Evolutionary conservation across 1,140 invertebrate genomes (phyloP).

Genomic region (Eueides isabella): DNA sequence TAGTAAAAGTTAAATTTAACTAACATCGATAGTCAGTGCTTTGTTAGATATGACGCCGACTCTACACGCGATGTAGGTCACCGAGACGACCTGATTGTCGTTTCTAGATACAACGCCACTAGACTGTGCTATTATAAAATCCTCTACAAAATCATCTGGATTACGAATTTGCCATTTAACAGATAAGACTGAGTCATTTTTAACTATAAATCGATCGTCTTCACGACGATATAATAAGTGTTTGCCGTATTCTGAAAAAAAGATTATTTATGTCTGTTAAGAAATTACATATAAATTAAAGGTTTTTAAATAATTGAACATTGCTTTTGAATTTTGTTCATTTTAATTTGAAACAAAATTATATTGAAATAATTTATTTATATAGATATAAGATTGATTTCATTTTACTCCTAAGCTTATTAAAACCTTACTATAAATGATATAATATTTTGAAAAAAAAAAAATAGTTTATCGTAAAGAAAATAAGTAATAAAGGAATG

Average conservation of each 20-base stretch:
- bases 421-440: too few species aligned
- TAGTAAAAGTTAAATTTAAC: slow-evolving; percentile 31
- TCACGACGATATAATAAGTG: slow-evolving; percentile 68
- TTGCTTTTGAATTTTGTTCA: too few species aligned
- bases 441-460: too few species aligned
- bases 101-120: slow-evolving; percentile 62
- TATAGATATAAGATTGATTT: too few species aligned
- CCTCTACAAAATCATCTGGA: slow-evolving; percentile 62
- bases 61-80: slow-evolving; percentile 71
- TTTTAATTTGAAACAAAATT: too few species aligned
- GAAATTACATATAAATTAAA: too few species aligned
- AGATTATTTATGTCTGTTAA: too few species aligned
- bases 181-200: slow-evolving; percentile 74
- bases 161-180: slow-evolving; percentile 75
- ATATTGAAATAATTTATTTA: too few species aligned
- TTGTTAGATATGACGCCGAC: slow-evolving; percentile 65
- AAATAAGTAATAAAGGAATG: not conserved
- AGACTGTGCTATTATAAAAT: slow-evolving; percentile 69
- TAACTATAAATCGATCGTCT: slow-evolving; percentile 75
- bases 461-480: too few species aligned
- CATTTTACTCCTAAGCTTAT: too few species aligned
- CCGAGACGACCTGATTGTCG: slow-evolving; percentile 71
- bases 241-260: slow-evolving; percentile 65
- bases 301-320: too few species aligned
- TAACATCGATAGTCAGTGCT: slow-evolving; percentile 67